Evolutionary conservation across 2,888 invertebrate genomes (phyloP), one percentile per base, ranked within the genome.

Genomic region (Conomelus anceps): DNA sequence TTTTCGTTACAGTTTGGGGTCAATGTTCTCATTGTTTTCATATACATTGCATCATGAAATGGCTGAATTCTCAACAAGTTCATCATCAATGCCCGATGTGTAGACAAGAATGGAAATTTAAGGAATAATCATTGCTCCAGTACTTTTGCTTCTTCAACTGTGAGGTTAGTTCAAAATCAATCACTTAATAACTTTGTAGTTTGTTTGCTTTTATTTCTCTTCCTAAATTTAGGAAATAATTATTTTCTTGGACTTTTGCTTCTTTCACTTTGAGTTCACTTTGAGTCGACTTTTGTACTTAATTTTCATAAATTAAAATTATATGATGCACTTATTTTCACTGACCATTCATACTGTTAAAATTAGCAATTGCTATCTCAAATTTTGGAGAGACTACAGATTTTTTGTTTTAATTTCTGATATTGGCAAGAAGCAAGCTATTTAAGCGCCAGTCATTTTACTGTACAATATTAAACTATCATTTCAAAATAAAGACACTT

Each of bases 31-130:
- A 99, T 94, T 99, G 99, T 94, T 99, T 99, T 94, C 99, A 99
- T 94, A 99, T 99, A 94, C 99, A 99, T 94, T 99, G 99, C 94
- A 99, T 99, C 92, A 98, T 98, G 93, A 99, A 99, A 95, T 99
- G 99, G 99, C 95, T 99, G 88, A 98, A 99, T 93, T 97, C 99
- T 22, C 97, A 98, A 94, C 96, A 97, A 92, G 95, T 96, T 92
- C 96, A 96, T 94, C 97, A 97, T 93, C 96, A 97, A 94, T 98
- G 98, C 92, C 98, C 98, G 90, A 99, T 99, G 98, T 99, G 99
- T 94, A 95, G 99, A 92, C 99, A 99, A 94, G 98, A 98, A 93
- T 99, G 99, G 99, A 99, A 98, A 94, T 99, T 98, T 94, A 98
- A 98, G 93, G 95, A 95, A 93, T 95, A 94, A 92, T 90, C n/a